These are phyloP conservation scores for Aramus guarauna DNA, from an alignment of 2,113 vertebrate species.

Conservation along the genomic window DNA sequence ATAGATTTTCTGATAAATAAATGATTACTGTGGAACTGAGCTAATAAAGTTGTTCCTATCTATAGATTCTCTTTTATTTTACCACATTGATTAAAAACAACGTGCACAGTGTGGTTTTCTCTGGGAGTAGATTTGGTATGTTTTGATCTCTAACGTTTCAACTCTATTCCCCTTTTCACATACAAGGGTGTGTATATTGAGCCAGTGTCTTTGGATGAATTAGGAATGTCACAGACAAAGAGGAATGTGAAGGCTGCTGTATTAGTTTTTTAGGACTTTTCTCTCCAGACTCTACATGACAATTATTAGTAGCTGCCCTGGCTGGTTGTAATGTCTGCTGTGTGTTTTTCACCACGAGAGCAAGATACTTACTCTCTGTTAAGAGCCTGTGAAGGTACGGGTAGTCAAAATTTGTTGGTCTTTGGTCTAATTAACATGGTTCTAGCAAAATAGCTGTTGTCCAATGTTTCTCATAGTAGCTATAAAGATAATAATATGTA, in stretches of 20 bases:
- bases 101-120: neutral
- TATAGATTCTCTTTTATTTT: neutral
- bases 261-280: neutral
- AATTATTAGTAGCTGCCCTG: neutral
- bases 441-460: neutral
- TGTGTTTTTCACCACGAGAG: neutral
- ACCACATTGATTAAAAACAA: neutral
- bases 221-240: neutral
- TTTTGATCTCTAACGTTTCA: neutral
- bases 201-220: neutral
- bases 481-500: neutral
- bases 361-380: neutral
- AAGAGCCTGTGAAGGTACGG: neutral
- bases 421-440: neutral
- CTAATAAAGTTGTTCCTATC: neutral
- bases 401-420: neutral
- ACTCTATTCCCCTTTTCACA: neutral
- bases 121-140: neutral
- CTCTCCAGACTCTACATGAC: neutral
- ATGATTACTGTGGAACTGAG: neutral
- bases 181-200: neutral
- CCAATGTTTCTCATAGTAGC: neutral
- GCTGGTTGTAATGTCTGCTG: neutral
- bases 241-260: neutral
- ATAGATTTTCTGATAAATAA: constrained; percentile 6